Percentiles rank a stretch among this genome's conserved stretches.
These are phyloP conservation scores for Actinopyga echinites DNA, from an alignment of 53 echinoderm and acorn worm genomes.

Conservation along the genomic window DNA sequence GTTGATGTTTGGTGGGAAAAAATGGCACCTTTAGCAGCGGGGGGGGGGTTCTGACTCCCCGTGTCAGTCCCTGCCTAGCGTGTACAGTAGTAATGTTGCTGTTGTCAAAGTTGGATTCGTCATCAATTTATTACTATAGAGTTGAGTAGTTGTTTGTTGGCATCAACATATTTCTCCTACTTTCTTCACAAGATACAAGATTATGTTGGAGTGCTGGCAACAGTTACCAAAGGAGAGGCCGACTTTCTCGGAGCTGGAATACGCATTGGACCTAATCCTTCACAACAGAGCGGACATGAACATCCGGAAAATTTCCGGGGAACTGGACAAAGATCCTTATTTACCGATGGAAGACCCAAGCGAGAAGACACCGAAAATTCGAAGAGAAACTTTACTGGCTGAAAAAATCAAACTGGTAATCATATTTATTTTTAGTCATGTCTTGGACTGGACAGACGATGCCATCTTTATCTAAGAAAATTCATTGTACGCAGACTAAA, in stretches of 20 bases:
- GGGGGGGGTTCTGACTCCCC: no score
- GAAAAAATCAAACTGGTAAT: constrained; percentile 19
- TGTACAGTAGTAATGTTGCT: no score
- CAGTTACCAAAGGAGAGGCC: constrained; percentile 59
- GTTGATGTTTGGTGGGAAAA: no score
- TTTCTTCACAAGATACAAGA: constrained; percentile 51
- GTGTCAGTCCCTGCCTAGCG: no score
- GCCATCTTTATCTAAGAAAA: no score
- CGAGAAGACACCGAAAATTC: neutral
- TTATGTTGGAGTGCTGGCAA: constrained; percentile 75
- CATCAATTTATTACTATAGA: no score
- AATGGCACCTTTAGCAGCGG: no score
- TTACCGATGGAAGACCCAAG: neutral
- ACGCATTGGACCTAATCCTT: constrained; percentile 60
- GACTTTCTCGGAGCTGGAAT: constrained; percentile 61
- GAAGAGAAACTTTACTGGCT: neutral
- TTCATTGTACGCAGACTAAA: no score
- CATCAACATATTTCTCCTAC: no score
- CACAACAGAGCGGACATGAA: constrained; percentile 18
- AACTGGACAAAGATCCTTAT: neutral
- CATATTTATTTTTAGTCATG: neutral
- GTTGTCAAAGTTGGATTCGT: no score
- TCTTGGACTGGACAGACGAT: no score
- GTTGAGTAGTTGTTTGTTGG: no score
- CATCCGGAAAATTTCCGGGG: neutral